Percentiles rank a stretch among this genome's conserved stretches.
phyloP scores from a whole-genome alignment of 2,797 vertebrate genomes.

The Nasua narica region DNA sequence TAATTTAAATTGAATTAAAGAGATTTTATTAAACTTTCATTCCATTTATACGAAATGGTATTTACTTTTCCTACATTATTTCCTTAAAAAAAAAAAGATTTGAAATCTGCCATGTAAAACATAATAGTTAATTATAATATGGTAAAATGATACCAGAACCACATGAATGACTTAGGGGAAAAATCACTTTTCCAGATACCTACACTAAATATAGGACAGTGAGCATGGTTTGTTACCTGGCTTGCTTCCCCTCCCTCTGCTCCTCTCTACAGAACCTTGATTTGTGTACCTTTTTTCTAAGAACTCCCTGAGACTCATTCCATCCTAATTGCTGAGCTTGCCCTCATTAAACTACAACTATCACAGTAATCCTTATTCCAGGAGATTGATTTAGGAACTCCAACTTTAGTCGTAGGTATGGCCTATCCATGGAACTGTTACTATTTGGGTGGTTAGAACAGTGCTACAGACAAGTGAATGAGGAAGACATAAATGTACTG shows the following conservation, averaged over 20 bases:
- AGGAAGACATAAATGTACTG: neutral
- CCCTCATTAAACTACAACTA: neutral
- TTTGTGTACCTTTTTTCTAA: fast-evolving
- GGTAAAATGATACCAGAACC: neutral
- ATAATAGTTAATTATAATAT: neutral
- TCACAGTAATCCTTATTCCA: neutral
- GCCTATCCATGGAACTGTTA: neutral
- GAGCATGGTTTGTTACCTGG: too few relatives aligned
- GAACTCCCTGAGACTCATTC: neutral
- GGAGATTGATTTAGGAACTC: neutral
- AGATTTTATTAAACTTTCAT: neutral
- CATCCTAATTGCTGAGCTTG: neutral
- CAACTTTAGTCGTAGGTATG: neutral
- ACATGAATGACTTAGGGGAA: neutral
- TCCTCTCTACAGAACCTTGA: neutral
- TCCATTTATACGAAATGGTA: neutral
- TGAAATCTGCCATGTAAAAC: neutral
- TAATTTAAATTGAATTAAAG: neutral
- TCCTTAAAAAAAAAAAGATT: neutral
- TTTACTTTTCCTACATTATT: neutral
- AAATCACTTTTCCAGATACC: neutral
- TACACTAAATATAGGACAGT: neutral
- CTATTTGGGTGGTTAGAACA: fast-evolving
- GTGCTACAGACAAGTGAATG: neutral
- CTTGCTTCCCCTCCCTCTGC: neutral